Base-by-base conservation (phyloP, 2,797 vertebrate species). In the Botia almorhae region DNA sequence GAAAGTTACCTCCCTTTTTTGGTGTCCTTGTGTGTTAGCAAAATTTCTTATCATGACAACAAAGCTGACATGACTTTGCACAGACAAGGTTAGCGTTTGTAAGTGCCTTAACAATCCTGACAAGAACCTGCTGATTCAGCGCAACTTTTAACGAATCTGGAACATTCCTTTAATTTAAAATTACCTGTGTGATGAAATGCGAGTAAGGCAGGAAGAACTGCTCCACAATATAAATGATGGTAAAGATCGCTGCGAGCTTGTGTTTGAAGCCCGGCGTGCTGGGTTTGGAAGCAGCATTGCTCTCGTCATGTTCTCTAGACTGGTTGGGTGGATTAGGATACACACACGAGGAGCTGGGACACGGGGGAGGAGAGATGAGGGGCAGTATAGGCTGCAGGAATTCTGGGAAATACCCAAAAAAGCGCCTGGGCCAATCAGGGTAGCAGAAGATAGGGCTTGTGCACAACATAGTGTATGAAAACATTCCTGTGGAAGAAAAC, bases 171-270 rank as follows among this genome's bases (percentile, higher is more conserved):
- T 21, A 21, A 60, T 10, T 55, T 53, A 48, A 53, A 74, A 26
- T 83, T 39, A 98, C 97, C 96, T 96, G 90, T 14, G 97, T 98
- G 87, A 99, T 96, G 88, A 98, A 98, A 85, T 98, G 97, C 0
- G 97, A 98, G 84, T 99, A 98, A 0, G 97, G 97, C 89, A 99
- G 83, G 89, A 98, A 97, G 12, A 98, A 86, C 92, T 99, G 97
- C 71, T 98, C 97, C 1, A 88, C 48, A 39, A 98, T 87, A 68
- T 98, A 98, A 43, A 98, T 60, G 13, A 98, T 7, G 0, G 95
- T 92, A 79, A 99, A 99, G 82, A 95, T 74, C 0, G 96, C 87
- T 0, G 90, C 92, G 14, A 98, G 87, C 56, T 93, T 95, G 88
- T 99, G 97, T 33, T 93, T 94, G 0, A 93, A 80, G 64, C 88